A percentile compares a stretch with the other conserved stretches of the same genome.
Evolutionary conservation across 2,113 vertebrate genomes (phyloP).

Genomic region (Gymnobelideus leadbeateri): DNA sequence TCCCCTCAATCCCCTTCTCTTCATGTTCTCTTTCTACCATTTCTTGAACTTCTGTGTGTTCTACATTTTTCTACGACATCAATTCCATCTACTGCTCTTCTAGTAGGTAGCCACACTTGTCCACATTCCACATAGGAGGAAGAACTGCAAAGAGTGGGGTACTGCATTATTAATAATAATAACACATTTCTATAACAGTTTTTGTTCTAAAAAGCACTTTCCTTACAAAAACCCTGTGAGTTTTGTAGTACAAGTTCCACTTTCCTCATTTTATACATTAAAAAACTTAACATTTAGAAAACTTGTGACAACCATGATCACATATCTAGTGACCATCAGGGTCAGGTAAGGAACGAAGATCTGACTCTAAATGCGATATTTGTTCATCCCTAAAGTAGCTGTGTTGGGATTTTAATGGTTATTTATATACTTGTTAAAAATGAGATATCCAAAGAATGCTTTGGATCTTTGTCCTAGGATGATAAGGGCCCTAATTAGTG

Average conservation of each 20-base stretch:
- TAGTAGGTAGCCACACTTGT: background rate
- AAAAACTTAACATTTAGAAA: background rate
- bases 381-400: background rate
- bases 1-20: background rate
- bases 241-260: background rate
- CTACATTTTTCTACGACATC: background rate
- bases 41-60: background rate
- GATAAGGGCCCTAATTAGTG: background rate
- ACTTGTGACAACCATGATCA: background rate
- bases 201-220: background rate
- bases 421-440: slow-evolving; percentile 43
- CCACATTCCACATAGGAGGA: background rate
- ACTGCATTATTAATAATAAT: background rate
- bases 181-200: background rate
- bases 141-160: background rate
- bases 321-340: background rate
- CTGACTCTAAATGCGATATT: background rate
- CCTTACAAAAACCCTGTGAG: background rate
- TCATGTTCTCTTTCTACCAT: background rate
- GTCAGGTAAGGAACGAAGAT: too few species aligned
- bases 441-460: slow-evolving; percentile 49
- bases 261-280: background rate
- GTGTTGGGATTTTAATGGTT: slow-evolving; percentile 11
- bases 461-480: slow-evolving; percentile 37
- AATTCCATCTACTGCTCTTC: background rate